These are phyloP conservation scores for Strongylocentrotus purpuratus DNA, from an alignment of 35 echinoderm and acorn worm species.

Conservation along the genomic window DNA sequence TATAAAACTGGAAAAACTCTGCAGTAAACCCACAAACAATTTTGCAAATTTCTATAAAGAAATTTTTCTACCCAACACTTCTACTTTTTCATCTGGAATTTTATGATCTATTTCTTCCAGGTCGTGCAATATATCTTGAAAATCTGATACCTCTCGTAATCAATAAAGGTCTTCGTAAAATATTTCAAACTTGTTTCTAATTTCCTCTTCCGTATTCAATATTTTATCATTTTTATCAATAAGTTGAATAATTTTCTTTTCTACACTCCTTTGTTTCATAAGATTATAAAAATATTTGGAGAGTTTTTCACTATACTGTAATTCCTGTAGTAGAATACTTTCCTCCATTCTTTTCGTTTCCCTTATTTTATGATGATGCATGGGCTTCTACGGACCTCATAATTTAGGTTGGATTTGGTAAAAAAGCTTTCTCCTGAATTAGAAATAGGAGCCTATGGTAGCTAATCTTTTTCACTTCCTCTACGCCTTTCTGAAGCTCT, in stretches of 20 bases:
- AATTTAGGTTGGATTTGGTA: background rate
- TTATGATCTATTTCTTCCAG: background rate
- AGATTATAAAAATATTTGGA: background rate
- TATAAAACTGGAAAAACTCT: background rate
- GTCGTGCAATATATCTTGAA: constrained; percentile 5
- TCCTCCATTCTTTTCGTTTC: background rate
- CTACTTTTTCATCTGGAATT: background rate
- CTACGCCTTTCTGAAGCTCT: constrained; percentile 51
- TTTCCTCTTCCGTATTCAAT: constrained; percentile 11
- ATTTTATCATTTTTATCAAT: background rate
- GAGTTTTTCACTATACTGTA: background rate
- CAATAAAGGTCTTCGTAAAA: background rate
- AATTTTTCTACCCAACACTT: background rate
- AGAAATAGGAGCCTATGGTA: constrained; percentile 54
- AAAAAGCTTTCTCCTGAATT: background rate
- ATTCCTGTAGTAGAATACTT: background rate
- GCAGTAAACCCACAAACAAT: too few species aligned
- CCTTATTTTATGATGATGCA: background rate
- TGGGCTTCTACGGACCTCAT: background rate
- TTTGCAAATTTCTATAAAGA: too few species aligned
- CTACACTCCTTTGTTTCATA: background rate
- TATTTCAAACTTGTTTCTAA: background rate
- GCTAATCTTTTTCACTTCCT: constrained; percentile 75
- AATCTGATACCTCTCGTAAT: background rate
- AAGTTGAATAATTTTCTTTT: constrained; percentile 23